Evolutionary conservation across 2,888 invertebrate genomes (phyloP).

Genomic region (Rotaria magnacalcarata): DNA sequence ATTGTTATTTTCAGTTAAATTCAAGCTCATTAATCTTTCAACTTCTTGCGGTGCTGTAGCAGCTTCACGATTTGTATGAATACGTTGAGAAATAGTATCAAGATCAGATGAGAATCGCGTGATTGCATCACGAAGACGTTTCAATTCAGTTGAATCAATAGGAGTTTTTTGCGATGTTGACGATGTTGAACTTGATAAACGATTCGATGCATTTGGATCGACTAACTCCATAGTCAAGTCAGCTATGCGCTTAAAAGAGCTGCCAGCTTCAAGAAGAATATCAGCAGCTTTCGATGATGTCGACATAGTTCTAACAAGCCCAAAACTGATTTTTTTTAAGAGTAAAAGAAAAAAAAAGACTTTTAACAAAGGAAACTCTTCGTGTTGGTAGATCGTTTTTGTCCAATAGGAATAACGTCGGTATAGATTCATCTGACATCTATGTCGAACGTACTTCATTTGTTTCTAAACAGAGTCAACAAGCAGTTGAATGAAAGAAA

Average conservation of each 20-base stretch:
- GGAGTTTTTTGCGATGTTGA: neutral
- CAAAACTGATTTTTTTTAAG: neutral
- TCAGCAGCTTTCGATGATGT: slow-evolving; percentile 23
- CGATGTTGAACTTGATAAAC: neutral
- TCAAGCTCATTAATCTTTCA: slow-evolving; percentile 19
- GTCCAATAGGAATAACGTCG: neutral
- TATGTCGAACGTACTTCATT: neutral
- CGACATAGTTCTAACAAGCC: neutral
- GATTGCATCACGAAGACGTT: slow-evolving; percentile 30
- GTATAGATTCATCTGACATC: neutral
- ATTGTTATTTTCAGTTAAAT: neutral
- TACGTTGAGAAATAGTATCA: slow-evolving; percentile 23
- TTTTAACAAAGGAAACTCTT: neutral
- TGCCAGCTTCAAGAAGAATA: slow-evolving; percentile 26
- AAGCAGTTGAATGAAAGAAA: neutral
- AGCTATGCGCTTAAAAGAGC: neutral
- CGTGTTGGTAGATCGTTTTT: neutral
- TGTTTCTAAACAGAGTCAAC: neutral
- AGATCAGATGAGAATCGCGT: slow-evolving; percentile 12
- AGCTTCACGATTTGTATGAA: slow-evolving; percentile 20
- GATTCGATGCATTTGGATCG: slow-evolving; percentile 15
- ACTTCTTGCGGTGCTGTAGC: slow-evolving; percentile 7
- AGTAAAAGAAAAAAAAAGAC: neutral
- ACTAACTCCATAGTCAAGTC: slow-evolving; percentile 30
- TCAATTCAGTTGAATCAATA: slow-evolving; percentile 15